These are phyloP conservation scores for Pitangus sulphuratus DNA, from an alignment of 2,797 vertebrate genomes.

Conservation along the genomic window DNA sequence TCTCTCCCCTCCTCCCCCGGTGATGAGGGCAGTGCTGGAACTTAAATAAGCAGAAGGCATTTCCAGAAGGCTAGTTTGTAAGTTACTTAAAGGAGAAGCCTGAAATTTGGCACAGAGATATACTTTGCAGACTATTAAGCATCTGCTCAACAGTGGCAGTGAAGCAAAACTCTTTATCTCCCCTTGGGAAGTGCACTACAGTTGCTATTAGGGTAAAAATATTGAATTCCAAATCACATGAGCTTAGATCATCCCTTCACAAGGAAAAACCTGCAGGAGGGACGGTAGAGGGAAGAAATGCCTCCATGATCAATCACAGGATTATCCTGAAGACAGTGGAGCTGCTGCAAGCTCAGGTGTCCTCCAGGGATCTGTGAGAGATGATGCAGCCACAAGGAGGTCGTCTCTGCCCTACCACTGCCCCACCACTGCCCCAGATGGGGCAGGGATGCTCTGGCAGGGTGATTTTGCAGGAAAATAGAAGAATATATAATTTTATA, in stretches of 20 bases:
- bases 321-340: not conserved
- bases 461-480: not conserved
- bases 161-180: not conserved
- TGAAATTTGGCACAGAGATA: not conserved
- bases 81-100: constrained; percentile 56
- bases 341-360: not conserved
- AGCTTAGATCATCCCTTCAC: not conserved
- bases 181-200: not conserved
- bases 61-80: not conserved
- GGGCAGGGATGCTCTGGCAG: not conserved
- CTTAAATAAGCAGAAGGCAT: constrained; percentile 25
- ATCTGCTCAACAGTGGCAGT: not conserved
- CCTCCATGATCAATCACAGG: not conserved
- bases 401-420: not conserved
- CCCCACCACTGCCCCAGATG: not conserved
- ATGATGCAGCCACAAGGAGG: not conserved
- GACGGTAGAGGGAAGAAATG: not conserved
- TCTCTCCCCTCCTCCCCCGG: not conserved
- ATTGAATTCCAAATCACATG: not conserved
- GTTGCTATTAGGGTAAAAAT: not conserved
- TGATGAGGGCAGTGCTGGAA: not conserved
- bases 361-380: not conserved
- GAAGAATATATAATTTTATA: not conserved
- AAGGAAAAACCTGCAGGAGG: not conserved
- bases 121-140: not conserved